Percentiles rank a stretch among this genome's conserved stretches.
Evolutionary conservation across 2,113 vertebrate genomes (phyloP).

Genomic region (Odontesthes bonariensis): DNA sequence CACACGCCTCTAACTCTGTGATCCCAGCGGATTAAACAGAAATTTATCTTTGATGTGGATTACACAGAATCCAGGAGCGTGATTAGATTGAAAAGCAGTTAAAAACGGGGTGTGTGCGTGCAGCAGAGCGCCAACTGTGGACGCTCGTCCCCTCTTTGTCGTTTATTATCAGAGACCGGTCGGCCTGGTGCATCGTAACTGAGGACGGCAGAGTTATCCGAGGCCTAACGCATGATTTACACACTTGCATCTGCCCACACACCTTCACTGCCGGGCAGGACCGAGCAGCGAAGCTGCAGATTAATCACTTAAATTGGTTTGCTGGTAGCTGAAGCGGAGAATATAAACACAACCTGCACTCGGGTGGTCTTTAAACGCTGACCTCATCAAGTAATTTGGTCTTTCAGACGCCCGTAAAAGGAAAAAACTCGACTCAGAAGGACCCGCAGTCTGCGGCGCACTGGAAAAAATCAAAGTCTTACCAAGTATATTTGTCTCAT

Average conservation of each 20-base stretch:
- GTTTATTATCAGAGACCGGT: constrained; percentile 30
- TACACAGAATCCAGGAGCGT: constrained; percentile 26
- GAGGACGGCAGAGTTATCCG: no score
- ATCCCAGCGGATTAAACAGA: constrained; percentile 60
- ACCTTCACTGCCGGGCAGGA: neutral
- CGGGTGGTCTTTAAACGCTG: neutral
- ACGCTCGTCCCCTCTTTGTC: neutral
- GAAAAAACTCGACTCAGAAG: neutral
- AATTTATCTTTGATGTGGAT: constrained; percentile 66
- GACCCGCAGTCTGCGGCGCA: no score
- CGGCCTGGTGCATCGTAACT: neutral
- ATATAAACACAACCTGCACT: neutral
- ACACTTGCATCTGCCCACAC: neutral
- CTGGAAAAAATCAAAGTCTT: no score
- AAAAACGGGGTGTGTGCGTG: constrained; percentile 8
- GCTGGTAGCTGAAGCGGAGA: neutral
- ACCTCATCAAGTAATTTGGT: neutral
- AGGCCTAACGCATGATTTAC: no score
- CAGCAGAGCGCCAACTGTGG: neutral
- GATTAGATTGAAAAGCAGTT: constrained; percentile 9
- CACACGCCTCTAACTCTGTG: neutral
- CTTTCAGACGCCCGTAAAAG: rapidly evolving
- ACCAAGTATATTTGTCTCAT: no score
- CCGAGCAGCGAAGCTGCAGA: no score
- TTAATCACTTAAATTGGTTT: neutral